Evolutionary conservation across 1,140 invertebrate species (phyloP), one percentile per base, ranked within the genome.

Genomic region (Lucilia cuprina): DNA sequence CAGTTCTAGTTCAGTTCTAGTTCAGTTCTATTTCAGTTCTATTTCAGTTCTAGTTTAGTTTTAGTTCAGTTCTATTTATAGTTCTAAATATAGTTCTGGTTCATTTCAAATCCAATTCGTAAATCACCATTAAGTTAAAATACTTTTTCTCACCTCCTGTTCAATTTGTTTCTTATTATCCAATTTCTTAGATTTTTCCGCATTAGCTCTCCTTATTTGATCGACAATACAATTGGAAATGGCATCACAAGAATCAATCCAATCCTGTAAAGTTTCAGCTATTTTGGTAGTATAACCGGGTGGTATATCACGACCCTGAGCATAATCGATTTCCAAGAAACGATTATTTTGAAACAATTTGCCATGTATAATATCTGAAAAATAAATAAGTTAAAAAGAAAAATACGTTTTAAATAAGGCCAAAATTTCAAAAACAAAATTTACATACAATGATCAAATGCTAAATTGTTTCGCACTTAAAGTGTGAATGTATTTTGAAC

Each of bases 311-410:
- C 98, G 93, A 0, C 98, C 98, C 55, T 99, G 94, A 0, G 97
- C 97, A 88, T 96, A 98, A 91, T 99, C 98, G 1, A 99, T 95
- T 91, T 99, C 98, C 55, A 99, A 92, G 86, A 96, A 95, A 85
- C 95, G 96, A 91, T 97, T 97, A 88, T 97, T 97, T 91, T 99
- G 98, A 92, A 99, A 98, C 83, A 99, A 91, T 92, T 99, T 99
- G 0, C 98, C 98, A 88, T 97, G 96, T 84, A 99, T 98, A 87
- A 99, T 97, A 91, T 99, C 98, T 94, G 92, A 85, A 86, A 84
- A 82, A 41, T 7, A 41, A 41, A 41, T 3, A 30, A 30, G 25
- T 30, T 30, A 41, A 41, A 3, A 41, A 60, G 14, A 60, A 60
- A 60, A 60, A n/a, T 17, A 14, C 5, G 4, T 7, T 14, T 60